Conservation (phyloP, 2,113 vertebrate species). For the Clupea harengus region DNA sequence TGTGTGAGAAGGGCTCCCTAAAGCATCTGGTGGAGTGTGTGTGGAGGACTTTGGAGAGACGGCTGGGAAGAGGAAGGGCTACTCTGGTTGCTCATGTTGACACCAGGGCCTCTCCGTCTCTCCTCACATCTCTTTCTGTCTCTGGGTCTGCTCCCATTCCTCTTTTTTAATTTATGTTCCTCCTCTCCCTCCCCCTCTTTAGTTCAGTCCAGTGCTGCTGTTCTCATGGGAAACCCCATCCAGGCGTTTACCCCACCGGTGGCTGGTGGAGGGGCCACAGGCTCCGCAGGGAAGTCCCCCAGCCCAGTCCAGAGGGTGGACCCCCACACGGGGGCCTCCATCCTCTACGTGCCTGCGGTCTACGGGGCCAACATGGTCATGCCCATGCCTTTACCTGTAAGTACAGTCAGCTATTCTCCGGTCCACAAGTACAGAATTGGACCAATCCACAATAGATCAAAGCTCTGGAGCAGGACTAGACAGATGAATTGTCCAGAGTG, state of each 20-base stretch:
- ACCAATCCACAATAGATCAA: too few relatives aligned
- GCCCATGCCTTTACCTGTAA: slow-evolving; percentile 96
- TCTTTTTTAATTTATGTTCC: not conserved
- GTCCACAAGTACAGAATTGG: too few relatives aligned
- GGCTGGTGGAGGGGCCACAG: slow-evolving; percentile 76
- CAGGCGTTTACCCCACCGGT: slow-evolving; percentile 91
- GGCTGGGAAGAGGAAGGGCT: not conserved
- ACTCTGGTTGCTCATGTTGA: not conserved
- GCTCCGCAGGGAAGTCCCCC: slow-evolving; percentile 89
- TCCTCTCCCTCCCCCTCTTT: slow-evolving; percentile 17
- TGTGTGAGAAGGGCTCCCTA: not conserved
- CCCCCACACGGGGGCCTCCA: slow-evolving; percentile 95
- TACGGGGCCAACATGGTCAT: slow-evolving; percentile 99
- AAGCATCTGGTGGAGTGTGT: slow-evolving; percentile 1
- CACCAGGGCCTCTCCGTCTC: not conserved
- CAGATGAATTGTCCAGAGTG: too few relatives aligned
- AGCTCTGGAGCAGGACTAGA: too few relatives aligned
- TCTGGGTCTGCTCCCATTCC: not conserved
- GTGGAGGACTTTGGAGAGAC: not conserved
- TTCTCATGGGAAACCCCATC: slow-evolving; percentile 96
- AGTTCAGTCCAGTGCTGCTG: slow-evolving; percentile 79
- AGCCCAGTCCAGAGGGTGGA: slow-evolving; percentile 98
- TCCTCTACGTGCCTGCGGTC: slow-evolving; percentile 96
- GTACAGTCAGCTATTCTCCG: slow-evolving; percentile 50
- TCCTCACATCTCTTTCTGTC: not conserved